Evolutionary conservation across 2,888 invertebrate species (phyloP).

Genomic region (Dicyrtomina minuta): DNA sequence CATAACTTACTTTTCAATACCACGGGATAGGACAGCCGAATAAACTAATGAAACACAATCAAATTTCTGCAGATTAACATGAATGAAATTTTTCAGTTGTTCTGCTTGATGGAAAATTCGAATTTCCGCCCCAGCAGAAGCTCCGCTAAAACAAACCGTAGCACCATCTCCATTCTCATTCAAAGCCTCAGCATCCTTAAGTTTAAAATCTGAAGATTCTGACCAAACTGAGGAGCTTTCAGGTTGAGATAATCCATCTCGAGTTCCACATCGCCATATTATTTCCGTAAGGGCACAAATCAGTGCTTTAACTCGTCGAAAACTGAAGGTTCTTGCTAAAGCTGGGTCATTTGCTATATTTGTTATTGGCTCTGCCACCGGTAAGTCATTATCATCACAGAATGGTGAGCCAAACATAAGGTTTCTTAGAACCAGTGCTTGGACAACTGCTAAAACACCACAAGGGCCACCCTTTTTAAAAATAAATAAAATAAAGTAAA

Average conservation of each 20-base stretch:
- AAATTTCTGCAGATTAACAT: conserved; percentile 39
- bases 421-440: conserved; percentile 59
- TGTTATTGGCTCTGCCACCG: conserved; percentile 15
- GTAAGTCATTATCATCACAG: conserved; percentile 29
- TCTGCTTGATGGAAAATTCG: conserved; percentile 21
- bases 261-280: conserved; percentile 54
- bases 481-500: background rate
- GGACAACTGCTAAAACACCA: conserved; percentile 61
- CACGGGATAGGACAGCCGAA: conserved; percentile 59
- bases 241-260: background rate
- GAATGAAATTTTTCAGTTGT: conserved; percentile 30
- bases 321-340: conserved; percentile 5
- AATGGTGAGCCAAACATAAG: conserved; percentile 56
- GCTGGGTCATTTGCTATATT: conserved; percentile 18
- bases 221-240: background rate
- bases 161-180: background rate
- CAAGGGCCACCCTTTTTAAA: conserved; percentile 60
- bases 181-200: no score
- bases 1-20: conserved; percentile 57
- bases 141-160: conserved; percentile 26
- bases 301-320: conserved; percentile 32
- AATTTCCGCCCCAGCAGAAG: conserved; percentile 30
- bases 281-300: conserved; percentile 53
- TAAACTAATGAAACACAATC: conserved; percentile 56
- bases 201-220: no score